Base-by-base conservation (phyloP, 2,888 invertebrate species). In the Eristalis tenax region DNA sequence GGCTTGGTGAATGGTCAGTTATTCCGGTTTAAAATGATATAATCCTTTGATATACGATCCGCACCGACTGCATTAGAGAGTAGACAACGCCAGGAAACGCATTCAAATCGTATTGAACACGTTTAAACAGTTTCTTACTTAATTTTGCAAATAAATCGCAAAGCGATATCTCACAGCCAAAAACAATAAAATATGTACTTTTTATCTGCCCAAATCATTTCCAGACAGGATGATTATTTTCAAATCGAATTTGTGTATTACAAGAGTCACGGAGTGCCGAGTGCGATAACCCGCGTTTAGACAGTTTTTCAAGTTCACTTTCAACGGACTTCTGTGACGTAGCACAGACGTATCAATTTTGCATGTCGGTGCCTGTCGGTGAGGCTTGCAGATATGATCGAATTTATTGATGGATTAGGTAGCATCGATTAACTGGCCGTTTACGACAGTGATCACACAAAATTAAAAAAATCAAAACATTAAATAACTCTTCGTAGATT, bases 261-360 rank as follows among this genome's bases (percentile, higher is more conserved):
- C 77, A 61, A 50, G 23, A 32, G 68, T 61, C 77, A 77, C 77
- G 77, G 69, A 77, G 61, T 32, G 22, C 63, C 35, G 23, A 11
- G 4, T 35, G 22, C 61, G 68, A 76, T 76, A 76, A 32, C 40
- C 40, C 38, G 56, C 15, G 18, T 11, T 32, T 18, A 22, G 13
- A 18, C 0, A 61, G 11, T 22, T 66, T 10, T 59, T 76, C 43
- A 22, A 68, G 3, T 10, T 61, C 3, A 22, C 23, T 68, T 76
- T n/a, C n/a, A 32, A 63, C 38, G 13, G 38, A 11, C 38, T 38
- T 13, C 4, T 38, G 38, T 38, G 38, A 38, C 38, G 38, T 38
- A 38, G 11, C 38, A 13, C 10, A 38, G 2, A 3, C 13, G 3
- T 13, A 38, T 38, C 38, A 38, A 13, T 38, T 38, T 13, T 3